These are phyloP conservation scores for Laticauda colubrina DNA, from an alignment of 2,113 vertebrate species.

Conservation along the genomic window DNA sequence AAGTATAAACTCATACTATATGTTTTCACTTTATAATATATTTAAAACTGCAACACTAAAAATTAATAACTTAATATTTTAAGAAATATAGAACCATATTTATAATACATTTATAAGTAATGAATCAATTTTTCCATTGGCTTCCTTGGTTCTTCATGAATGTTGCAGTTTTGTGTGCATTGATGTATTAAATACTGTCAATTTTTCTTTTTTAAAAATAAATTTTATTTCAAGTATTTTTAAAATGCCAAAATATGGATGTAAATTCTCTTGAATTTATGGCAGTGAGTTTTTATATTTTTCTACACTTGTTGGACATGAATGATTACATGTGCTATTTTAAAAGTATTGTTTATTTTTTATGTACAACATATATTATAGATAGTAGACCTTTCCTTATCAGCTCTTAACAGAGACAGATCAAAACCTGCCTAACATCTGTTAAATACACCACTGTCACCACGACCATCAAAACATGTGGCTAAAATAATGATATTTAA, in stretches of 20 bases:
- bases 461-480: background rate
- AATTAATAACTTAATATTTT: conserved; percentile 56
- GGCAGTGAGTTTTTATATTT: background rate
- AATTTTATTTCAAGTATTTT: background rate
- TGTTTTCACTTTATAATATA: conserved; percentile 63
- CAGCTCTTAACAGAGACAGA: background rate
- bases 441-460: background rate
- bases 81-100: conserved; percentile 25
- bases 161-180: background rate
- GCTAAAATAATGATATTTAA: background rate
- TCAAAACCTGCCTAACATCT: background rate
- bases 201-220: background rate
- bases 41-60: conserved; percentile 53
- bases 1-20: conserved; percentile 57
- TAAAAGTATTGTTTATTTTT: background rate
- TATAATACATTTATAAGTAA: background rate
- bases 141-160: background rate
- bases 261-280: background rate
- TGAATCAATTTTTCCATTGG: background rate
- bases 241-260: background rate
- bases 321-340: background rate
- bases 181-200: background rate
- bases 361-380: background rate
- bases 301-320: background rate
- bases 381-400: background rate